These are phyloP conservation scores for Drosophila sp. DNA, from an alignment of 1,140 invertebrate genomes.

Conservation along the genomic window DNA sequence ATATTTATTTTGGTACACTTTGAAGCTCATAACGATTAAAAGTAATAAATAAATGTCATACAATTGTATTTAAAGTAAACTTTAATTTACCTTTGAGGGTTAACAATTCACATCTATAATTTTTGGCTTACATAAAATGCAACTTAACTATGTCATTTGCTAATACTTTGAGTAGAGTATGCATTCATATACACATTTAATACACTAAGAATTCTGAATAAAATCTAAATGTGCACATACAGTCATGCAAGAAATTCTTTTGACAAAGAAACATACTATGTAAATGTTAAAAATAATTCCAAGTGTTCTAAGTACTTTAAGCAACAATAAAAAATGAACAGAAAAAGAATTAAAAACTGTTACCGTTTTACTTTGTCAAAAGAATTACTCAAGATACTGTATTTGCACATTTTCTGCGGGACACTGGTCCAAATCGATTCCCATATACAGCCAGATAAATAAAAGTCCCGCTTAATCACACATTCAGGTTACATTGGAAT, in stretches of 20 bases:
- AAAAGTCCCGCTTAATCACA: constrained; percentile 22
- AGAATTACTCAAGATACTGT: too few species aligned
- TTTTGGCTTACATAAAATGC: constrained; percentile 14
- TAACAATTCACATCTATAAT: constrained; percentile 4
- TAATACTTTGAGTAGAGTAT: constrained; percentile 34
- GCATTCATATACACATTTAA: constrained; percentile 12
- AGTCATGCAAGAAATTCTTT: neutral
- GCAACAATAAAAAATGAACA: too few species aligned
- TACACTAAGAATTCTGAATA: constrained; percentile 21
- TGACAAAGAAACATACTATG: too few species aligned
- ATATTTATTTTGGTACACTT: too few species aligned
- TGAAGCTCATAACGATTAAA: neutral
- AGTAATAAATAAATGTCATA: neutral
- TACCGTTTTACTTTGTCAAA: too few species aligned
- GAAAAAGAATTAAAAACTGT: too few species aligned
- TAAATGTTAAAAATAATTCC: too few species aligned
- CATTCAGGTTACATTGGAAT: constrained; percentile 20
- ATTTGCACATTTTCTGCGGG: constrained; percentile 1
- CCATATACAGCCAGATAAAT: neutral
- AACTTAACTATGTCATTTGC: constrained; percentile 15
- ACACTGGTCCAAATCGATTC: neutral
- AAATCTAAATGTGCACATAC: constrained; percentile 3
- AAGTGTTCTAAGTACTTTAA: too few species aligned
- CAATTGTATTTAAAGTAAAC: constrained; percentile 36
- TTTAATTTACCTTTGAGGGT: constrained; percentile 6